Percentiles rank a stretch among this genome's conserved stretches.
Evolutionary conservation across 1,140 invertebrate species (phyloP).

Genomic region (Drosophila nigromelanica): DNA sequence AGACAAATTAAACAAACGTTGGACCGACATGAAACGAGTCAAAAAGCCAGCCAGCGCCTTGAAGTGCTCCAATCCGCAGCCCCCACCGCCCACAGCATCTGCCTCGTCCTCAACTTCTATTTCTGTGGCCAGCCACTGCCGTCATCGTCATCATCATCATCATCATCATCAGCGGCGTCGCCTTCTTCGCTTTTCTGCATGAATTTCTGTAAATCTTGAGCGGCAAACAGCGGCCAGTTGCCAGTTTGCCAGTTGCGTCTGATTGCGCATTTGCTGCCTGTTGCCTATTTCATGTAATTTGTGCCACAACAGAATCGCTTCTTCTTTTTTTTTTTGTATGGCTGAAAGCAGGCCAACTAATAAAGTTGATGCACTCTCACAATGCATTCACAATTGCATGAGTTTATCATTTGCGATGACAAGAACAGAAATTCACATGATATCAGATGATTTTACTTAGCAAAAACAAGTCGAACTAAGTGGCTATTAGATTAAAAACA

Average conservation of each 20-base stretch:
- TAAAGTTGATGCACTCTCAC: constrained; percentile 41
- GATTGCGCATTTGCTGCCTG: constrained; percentile 17
- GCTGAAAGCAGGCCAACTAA: constrained; percentile 41
- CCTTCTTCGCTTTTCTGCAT: constrained; percentile 41
- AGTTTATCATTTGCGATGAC: constrained; percentile 1
- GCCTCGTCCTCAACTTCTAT: constrained; percentile 49
- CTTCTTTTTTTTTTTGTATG: background rate
- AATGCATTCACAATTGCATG: constrained; percentile 45
- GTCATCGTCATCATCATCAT: constrained; percentile 31
- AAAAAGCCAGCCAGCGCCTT: constrained; percentile 57
- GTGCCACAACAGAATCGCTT: constrained; percentile 5
- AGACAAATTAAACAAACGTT: constrained; percentile 77
- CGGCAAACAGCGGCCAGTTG: constrained; percentile 7
- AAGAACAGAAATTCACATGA: background rate
- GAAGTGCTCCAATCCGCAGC: constrained; percentile 47
- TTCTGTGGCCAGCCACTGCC: constrained; percentile 59
- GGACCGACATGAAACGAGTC: constrained; percentile 56
- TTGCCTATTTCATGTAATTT: constrained; percentile 31
- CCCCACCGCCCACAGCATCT: constrained; percentile 2
- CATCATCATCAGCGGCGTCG: constrained; percentile 25
- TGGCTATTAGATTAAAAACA: no score
- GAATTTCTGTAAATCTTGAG: constrained; percentile 56
- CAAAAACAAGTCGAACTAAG: no score
- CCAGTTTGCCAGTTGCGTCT: constrained; percentile 23
- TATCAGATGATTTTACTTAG: background rate